Base-by-base conservation (phyloP, 1,140 invertebrate genomes). In the Caenorhabditis briggsae region DNA sequence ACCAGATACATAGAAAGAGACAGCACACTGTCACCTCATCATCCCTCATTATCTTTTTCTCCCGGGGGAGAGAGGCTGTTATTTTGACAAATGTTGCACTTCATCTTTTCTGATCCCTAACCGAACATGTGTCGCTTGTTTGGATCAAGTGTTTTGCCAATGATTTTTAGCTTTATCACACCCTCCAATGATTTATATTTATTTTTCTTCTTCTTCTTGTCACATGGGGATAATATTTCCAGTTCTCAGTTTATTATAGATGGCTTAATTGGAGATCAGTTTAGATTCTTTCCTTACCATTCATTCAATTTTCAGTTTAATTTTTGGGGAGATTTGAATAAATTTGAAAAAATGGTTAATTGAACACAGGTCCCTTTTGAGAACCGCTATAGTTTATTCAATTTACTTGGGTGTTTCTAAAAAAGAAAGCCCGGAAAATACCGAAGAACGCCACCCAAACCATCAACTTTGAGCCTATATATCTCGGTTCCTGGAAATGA, bases 71-170 rank as follows among this genome's bases (percentile, higher is more conserved):
- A 8, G 46, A 7, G 48, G 12, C 46, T 50, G 46, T 78, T 46
- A 78, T 50, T 78, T 78, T 78, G 70, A 78, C 70, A 78, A 46
- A 78, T 78, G 46, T 78, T 78, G 70, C 70, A 78, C 16, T 78
- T 78, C 50, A 50, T 78, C 43, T 74, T 46, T 61, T 23, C 23
- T 50, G 43, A 18, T 78, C 50, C 18, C n/a, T 20, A 20, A 53
- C 46, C 59, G 7, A 8, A 61, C 59, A 61, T 61, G 25, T 61
- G 59, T 61, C n/a, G 59, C 11, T 61, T 33, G 20, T 25, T 25
- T 12, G 59, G 20, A 20, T 33, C 20, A 61, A 14, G 56, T 18
- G 56, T 58, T 61, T 61, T 23, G 18, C 3, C 25, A 2, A 23
- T 23, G 59, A 25, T 61, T 61, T 25, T 8, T 58, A 58, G 56